Base-by-base conservation (phyloP, 2,888 invertebrate species). In the Ypsolopha scabrella region DNA sequence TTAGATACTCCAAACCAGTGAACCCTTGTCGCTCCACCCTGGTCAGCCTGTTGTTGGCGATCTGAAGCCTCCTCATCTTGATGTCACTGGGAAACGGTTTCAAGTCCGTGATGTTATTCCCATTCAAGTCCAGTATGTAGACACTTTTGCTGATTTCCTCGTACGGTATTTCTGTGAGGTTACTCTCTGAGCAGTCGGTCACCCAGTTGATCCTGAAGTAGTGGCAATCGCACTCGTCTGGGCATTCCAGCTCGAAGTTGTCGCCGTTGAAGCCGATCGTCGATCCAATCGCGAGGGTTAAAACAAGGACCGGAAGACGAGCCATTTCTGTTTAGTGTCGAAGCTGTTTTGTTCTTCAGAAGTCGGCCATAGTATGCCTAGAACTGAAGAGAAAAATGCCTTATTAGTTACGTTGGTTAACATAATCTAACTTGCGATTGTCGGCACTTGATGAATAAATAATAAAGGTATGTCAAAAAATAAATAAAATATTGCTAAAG, bases 201-300 rank as follows among this genome's bases (percentile, higher is more conserved):
- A 92, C 92, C 92, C 92, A 92, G 77, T 92, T 92, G 63, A 92
- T 89, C 55, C 92, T 88, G 75, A 91, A 92, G 75, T 92, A 92
- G 80, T 92, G 91, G 64, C 92, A 92, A 65, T 92, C 91, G 67
- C 93, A 93, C 60, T 92, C 92, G 58, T 90, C 91, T 0, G 92
- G 93, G 60, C 93, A 92, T 66, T 91, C 90, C 63, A 90, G 74
- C 62, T 92, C 91, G 58, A 88, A 87, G 62, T 89, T 82, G 61
- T 91, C 91, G 50, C 90, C 90, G 61, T 90, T 90, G 61, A 89
- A 88, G 11, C 74, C 75, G 53, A 68, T 58, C 10, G 70, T 67
- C 39, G 67, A 52, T 13, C 70, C 65, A n/a, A 69, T 64, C 36
- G 71, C 63, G 39, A 77, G 56, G 33, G 80, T 70, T 45, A 81